Evolutionary conservation across 2,888 invertebrate genomes (phyloP).

Genomic region (Lamproptera curius): DNA sequence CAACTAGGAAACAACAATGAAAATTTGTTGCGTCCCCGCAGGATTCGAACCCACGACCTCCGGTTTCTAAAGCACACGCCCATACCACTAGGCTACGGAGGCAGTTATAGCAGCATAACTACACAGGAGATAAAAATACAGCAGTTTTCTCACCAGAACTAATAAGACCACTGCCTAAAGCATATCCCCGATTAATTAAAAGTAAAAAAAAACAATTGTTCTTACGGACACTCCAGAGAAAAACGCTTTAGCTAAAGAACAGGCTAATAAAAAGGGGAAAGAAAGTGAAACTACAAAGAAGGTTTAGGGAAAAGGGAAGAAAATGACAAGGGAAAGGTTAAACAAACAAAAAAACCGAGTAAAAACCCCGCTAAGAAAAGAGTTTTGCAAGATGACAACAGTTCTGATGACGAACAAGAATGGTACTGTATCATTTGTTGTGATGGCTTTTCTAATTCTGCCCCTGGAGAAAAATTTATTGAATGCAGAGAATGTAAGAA

Average conservation of each 20-base stretch:
- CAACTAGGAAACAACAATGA: too few species aligned
- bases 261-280: background rate
- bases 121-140: background rate
- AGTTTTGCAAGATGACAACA: background rate
- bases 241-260: background rate
- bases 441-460: background rate
- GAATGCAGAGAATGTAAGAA: background rate
- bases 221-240: background rate
- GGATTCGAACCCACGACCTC: too few species aligned
- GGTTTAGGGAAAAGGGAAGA: background rate
- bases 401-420: background rate
- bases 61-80: too few species aligned
- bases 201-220: background rate
- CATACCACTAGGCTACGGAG: too few species aligned
- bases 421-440: background rate
- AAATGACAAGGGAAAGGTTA: background rate
- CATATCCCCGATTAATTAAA: background rate
- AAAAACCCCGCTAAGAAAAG: background rate
- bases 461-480: background rate
- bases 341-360: background rate
- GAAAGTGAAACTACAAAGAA: background rate
- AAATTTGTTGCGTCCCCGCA: too few species aligned
- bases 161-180: background rate
- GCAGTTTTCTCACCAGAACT: constrained; percentile 2
- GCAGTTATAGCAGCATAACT: too few species aligned